Evolutionary conservation across 2,797 vertebrate species (phyloP), one percentile per base, ranked within the genome.

Genomic region (Astyanax mexicanus): DNA sequence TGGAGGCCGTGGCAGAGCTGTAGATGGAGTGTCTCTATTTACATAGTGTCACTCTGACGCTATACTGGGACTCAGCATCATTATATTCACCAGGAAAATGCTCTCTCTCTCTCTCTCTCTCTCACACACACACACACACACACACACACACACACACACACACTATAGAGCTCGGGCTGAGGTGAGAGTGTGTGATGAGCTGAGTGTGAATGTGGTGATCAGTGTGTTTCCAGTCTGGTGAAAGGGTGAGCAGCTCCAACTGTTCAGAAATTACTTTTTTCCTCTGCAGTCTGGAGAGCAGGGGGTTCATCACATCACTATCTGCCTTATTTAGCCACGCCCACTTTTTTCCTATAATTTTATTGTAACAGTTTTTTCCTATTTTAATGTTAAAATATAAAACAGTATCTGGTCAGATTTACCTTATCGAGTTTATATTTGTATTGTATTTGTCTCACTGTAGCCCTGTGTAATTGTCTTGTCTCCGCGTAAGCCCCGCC

Each of bases 1-100:
- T 47, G 4, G 47, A 51, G 47, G 21, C 19, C 7, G 9, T 1
- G n/a, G n/a, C 19, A 21, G 19, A 10, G 47, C 47, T 21, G 17
- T 51, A 21, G 47, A 51, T 51, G 47, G n/a, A 51, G 47, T 6
- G 19, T 51, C 47, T 51, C n/a, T 51, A 51, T 51, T 51, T 51
- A 51, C 47, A 51, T 51, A 51, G 47, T 10, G 47, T 51, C 47
- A 51, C 47, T 49, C 47, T 51, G 47, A n/a, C 21, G 47, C 47
- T 51, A 21, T 51, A 19, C 47, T 51, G 47, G 6, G n/a, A 21
- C 19, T 51, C 47, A n/a, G n/a, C 51, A 21, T 51, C 47, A 21
- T 51, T 21, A 21, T 10, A 19, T 51, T 51, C 6, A 19, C 45
- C 19, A 7, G n/a, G 40, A 44, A 44, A 40, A 3, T 13, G 11